Percentiles rank a stretch among this genome's conserved stretches.
phyloP scores from a whole-genome alignment of 1,140 invertebrate genomes.

The Pteromalus puparum region DNA sequence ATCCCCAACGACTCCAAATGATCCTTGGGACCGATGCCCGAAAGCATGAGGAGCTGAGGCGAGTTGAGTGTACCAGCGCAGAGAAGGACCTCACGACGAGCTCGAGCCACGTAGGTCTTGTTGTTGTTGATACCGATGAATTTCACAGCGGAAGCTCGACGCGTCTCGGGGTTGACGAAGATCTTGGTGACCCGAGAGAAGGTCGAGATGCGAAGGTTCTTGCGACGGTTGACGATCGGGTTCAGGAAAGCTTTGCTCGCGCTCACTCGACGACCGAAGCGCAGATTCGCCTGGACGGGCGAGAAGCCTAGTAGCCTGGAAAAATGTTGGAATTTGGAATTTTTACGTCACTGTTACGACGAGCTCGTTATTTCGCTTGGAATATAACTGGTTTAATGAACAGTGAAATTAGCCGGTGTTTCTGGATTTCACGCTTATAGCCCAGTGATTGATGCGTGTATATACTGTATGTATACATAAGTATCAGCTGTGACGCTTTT shows the following conservation, averaged over 20 bases:
- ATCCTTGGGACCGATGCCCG: slow-evolving; percentile 75
- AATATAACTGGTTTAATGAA: background rate
- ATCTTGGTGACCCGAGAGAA: slow-evolving; percentile 82
- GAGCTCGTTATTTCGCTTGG: too few species aligned
- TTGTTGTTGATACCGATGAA: slow-evolving; percentile 73
- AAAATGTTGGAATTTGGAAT: background rate
- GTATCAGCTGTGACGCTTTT: too few species aligned
- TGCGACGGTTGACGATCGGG: slow-evolving; percentile 78
- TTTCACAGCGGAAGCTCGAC: slow-evolving; percentile 81
- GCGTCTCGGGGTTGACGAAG: slow-evolving; percentile 78
- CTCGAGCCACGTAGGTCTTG: slow-evolving; percentile 59
- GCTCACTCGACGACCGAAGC: slow-evolving; percentile 82
- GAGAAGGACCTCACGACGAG: slow-evolving; percentile 77
- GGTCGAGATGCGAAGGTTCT: slow-evolving; percentile 84
- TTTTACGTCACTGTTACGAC: background rate
- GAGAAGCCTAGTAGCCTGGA: slow-evolving; percentile 78
- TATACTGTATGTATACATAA: too few species aligned
- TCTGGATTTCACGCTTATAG: too few species aligned
- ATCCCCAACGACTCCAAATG: slow-evolving; percentile 76
- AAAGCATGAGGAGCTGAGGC: slow-evolving; percentile 80
- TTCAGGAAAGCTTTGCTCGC: slow-evolving; percentile 82
- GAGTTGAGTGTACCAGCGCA: slow-evolving; percentile 78
- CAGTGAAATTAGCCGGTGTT: background rate
- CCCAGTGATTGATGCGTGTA: too few species aligned
- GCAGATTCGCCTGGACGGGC: slow-evolving; percentile 82